These are phyloP conservation scores for Piscicola geometra DNA, from an alignment of 2,888 invertebrate genomes.

Conservation along the genomic window DNA sequence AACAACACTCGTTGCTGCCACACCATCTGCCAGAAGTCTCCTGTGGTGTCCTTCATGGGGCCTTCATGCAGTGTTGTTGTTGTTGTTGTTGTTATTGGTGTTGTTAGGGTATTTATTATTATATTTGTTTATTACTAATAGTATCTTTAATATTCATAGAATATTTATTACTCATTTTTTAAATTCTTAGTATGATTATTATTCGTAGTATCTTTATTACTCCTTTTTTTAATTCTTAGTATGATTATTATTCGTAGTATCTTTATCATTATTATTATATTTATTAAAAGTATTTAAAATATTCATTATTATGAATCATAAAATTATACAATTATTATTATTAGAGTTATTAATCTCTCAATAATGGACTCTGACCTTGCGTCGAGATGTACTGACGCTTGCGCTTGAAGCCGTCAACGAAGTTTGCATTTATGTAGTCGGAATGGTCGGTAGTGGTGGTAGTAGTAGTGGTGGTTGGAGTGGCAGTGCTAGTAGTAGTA, in stretches of 20 bases:
- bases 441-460: neutral
- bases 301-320: neutral
- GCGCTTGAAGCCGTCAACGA: slow-evolving; percentile 3
- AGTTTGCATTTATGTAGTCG: slow-evolving; percentile 2
- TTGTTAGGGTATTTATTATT: too few relatives aligned
- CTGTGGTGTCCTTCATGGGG: slow-evolving; percentile 85
- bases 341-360: neutral
- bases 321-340: neutral
- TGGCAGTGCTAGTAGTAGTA: neutral
- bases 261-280: too few relatives aligned
- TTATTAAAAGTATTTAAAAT: too few relatives aligned
- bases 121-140: too few relatives aligned
- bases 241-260: too few relatives aligned
- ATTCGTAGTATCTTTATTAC: too few relatives aligned
- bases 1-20: slow-evolving; percentile 88
- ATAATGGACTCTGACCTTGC: neutral
- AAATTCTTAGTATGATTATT: too few relatives aligned
- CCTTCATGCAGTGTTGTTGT: too few relatives aligned
- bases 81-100: too few relatives aligned
- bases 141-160: too few relatives aligned
- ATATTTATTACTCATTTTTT: too few relatives aligned
- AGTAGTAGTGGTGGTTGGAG: neutral
- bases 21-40: slow-evolving; percentile 96
- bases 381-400: neutral
- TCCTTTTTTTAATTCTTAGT: too few relatives aligned